Percentiles rank a stretch among this genome's conserved stretches.
These are phyloP conservation scores for Crepidodera aurea DNA, from an alignment of 2,888 invertebrate species.

Conservation along the genomic window DNA sequence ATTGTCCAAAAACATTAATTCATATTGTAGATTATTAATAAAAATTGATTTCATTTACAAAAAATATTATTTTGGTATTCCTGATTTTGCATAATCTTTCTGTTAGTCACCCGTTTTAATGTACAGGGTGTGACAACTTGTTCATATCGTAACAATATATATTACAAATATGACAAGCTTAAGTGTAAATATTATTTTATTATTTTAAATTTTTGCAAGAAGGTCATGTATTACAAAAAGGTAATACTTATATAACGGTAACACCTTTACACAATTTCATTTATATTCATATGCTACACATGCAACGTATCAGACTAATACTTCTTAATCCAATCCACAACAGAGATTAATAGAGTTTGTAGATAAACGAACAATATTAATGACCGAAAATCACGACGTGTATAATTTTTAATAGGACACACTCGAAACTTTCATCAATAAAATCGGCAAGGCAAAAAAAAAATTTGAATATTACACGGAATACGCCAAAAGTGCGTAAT, in stretches of 20 bases:
- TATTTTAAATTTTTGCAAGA: too few relatives aligned
- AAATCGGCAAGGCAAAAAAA: constrained; percentile 19
- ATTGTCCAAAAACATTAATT: too few relatives aligned
- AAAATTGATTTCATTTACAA: too few relatives aligned
- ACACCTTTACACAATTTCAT: not conserved
- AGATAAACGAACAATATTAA: constrained; percentile 14
- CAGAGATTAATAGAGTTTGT: constrained; percentile 11
- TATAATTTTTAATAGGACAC: constrained; percentile 29
- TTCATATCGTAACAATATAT: too few relatives aligned
- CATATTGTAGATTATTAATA: too few relatives aligned
- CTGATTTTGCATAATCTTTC: too few relatives aligned
- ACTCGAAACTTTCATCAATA: constrained; percentile 36
- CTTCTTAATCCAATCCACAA: not conserved
- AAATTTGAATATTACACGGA: constrained; percentile 42
- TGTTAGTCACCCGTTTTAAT: too few relatives aligned
- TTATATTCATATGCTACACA: not conserved
- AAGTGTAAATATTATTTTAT: too few relatives aligned
- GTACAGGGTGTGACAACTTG: too few relatives aligned
- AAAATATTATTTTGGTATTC: too few relatives aligned
- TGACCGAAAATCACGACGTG: constrained; percentile 20
- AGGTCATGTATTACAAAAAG: too few relatives aligned
- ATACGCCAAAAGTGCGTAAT: constrained; percentile 53
- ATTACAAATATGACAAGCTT: too few relatives aligned
- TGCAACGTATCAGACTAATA: not conserved
- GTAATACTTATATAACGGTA: not conserved